A percentile compares a stretch with the other conserved stretches of the same genome.
Conservation (phyloP, 2,797 vertebrate genomes). For the Sciaenops ocellatus region DNA sequence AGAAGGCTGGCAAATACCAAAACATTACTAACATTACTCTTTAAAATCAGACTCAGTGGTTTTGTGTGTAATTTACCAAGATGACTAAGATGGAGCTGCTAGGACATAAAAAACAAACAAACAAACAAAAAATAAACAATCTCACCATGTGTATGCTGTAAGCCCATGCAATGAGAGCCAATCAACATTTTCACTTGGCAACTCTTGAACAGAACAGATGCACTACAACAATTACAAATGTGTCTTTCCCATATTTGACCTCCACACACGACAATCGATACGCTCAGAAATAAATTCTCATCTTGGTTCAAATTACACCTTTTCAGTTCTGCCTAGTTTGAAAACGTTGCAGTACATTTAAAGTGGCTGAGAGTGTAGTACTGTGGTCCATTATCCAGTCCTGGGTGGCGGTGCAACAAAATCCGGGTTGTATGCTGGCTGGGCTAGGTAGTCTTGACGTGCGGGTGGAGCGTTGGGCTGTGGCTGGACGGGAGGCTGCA, state of each 20-base stretch:
- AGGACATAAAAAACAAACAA: constrained; percentile 15
- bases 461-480: constrained; percentile 44
- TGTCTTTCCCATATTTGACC: constrained; percentile 25
- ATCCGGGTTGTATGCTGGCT: constrained; percentile 94
- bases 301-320: constrained; percentile 24
- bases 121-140: background rate
- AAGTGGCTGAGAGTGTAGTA: constrained; percentile 14
- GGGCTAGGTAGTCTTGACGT: constrained; percentile 67
- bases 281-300: background rate
- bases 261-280: constrained; percentile 2
- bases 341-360: constrained; percentile 37
- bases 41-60: constrained; percentile 32
- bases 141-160: constrained; percentile 26
- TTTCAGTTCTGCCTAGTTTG: constrained; percentile 29
- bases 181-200: constrained; percentile 44
- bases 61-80: constrained; percentile 28
- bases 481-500: constrained; percentile 59
- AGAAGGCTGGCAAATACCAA: constrained; percentile 29
- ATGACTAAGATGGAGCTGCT: constrained; percentile 35
- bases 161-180: constrained; percentile 47
- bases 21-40: constrained; percentile 7
- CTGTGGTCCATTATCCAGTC: constrained; percentile 75
- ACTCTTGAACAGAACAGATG: constrained; percentile 27
- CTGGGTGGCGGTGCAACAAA: constrained; percentile 86
- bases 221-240: constrained; percentile 11